phyloP scores from a whole-genome alignment of 1,140 invertebrate genomes.

The Thaumatotibia leucotreta region DNA sequence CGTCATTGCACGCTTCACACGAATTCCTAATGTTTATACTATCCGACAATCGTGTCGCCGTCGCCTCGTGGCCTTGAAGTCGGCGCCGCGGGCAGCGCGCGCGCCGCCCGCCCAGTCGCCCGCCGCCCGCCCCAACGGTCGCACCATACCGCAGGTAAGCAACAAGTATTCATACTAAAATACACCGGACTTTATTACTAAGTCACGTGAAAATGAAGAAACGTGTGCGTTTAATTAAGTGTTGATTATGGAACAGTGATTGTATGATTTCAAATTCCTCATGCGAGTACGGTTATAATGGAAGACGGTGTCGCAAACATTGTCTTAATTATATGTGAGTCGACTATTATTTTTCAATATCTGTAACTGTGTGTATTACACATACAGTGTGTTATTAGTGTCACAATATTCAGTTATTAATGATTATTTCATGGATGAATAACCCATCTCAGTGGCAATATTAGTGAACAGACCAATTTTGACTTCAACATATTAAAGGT shows the following conservation, averaged over 20 bases:
- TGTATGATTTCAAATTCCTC: neutral
- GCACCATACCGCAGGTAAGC: slow-evolving; percentile 50
- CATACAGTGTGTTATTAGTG: no score
- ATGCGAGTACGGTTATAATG: neutral
- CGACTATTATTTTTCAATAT: neutral
- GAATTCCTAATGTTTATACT: neutral
- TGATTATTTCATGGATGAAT: neutral
- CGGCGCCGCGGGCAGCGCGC: slow-evolving; percentile 16
- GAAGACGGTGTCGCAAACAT: neutral
- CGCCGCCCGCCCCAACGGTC: slow-evolving; percentile 57
- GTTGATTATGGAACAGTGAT: neutral
- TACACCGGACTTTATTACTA: slow-evolving; percentile 14
- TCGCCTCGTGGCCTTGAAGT: slow-evolving; percentile 24
- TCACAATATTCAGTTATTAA: no score
- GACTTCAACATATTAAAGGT: no score
- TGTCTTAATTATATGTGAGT: neutral
- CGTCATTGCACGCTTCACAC: no score
- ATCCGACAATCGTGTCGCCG: slow-evolving; percentile 19
- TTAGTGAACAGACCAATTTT: no score
- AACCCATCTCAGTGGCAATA: no score
- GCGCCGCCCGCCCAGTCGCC: slow-evolving; percentile 66
- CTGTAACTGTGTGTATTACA: neutral
- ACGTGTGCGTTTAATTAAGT: neutral
- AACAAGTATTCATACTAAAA: slow-evolving; percentile 17
- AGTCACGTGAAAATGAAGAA: neutral